Evolutionary conservation across 2,888 invertebrate genomes (phyloP).

Genomic region (Mycogona germanica): DNA sequence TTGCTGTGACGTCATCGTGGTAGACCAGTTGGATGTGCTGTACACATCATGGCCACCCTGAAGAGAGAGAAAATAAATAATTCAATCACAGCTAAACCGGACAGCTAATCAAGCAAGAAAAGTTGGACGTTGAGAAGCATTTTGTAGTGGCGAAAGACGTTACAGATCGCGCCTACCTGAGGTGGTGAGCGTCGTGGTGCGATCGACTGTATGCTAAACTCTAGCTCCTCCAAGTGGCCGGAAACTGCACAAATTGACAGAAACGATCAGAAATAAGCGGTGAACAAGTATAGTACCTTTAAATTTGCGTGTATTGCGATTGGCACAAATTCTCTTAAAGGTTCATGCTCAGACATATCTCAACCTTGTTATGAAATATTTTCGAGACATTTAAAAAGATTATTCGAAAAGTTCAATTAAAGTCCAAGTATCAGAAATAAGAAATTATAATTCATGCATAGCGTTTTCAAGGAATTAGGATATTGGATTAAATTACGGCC

Average conservation of each 20-base stretch:
- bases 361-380: too few species aligned
- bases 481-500: too few species aligned
- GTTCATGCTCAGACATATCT: too few species aligned
- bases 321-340: too few species aligned
- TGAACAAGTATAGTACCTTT: background rate
- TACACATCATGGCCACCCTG: slow-evolving; percentile 8
- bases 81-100: background rate
- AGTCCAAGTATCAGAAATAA: too few species aligned
- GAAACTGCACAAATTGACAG: slow-evolving; percentile 10
- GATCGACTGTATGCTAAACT: slow-evolving; percentile 24
- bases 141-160: background rate
- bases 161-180: background rate
- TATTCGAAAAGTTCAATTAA: too few species aligned
- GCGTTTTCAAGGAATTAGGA: too few species aligned
- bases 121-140: too few species aligned
- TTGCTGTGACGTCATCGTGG: background rate
- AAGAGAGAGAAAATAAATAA: slow-evolving; percentile 1
- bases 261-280: background rate
- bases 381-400: too few species aligned
- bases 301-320: too few species aligned
- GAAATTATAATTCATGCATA: too few species aligned
- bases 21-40: slow-evolving; percentile 8
- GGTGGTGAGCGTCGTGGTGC: slow-evolving; percentile 2
- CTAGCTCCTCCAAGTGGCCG: slow-evolving; percentile 23
- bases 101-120: background rate